Percentiles rank a stretch among this genome's conserved stretches.
phyloP scores from a whole-genome alignment of 2,113 vertebrate species.

The Apaloderma vittatum region DNA sequence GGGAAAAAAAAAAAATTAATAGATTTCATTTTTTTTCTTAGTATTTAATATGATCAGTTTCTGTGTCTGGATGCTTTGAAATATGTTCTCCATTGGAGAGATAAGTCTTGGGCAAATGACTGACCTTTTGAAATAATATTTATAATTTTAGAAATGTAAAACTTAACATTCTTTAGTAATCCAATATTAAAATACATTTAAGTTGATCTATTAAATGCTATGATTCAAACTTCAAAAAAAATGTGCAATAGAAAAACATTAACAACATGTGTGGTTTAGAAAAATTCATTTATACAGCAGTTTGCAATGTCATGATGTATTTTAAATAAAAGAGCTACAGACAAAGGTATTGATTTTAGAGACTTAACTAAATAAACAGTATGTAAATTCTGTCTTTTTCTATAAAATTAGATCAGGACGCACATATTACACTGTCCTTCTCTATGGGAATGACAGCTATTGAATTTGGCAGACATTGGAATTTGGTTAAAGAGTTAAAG shows the following conservation, averaged over 20 bases:
- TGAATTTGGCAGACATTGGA: slow-evolving; percentile 97
- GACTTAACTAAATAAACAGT: slow-evolving; percentile 99
- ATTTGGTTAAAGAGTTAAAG: slow-evolving; percentile 99
- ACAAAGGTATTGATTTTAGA: slow-evolving; percentile 97
- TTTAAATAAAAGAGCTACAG: slow-evolving; percentile 97
- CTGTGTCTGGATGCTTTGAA: slow-evolving; percentile 77
- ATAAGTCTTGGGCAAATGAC: slow-evolving; percentile 81
- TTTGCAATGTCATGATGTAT: slow-evolving; percentile 97
- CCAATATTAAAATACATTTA: slow-evolving; percentile 88
- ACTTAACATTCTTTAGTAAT: slow-evolving; percentile 91
- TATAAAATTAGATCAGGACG: slow-evolving; percentile 97
- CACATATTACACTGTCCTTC: slow-evolving; percentile 95
- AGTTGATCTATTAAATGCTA: slow-evolving; percentile 85
- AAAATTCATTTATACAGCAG: slow-evolving; percentile 93
- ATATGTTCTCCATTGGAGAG: slow-evolving; percentile 78
- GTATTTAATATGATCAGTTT: slow-evolving; percentile 75
- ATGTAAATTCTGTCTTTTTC: slow-evolving; percentile 99
- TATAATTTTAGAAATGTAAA: slow-evolving; percentile 91
- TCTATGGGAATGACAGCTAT: slow-evolving; percentile 93
- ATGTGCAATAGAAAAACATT: slow-evolving; percentile 95
- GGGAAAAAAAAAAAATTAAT: slow-evolving; percentile 55
- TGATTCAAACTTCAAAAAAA: slow-evolving; percentile 87
- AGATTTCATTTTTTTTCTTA: slow-evolving; percentile 63
- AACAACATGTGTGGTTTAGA: slow-evolving; percentile 92
- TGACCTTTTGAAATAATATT: slow-evolving; percentile 98